phyloP scores from a whole-genome alignment of 2,797 vertebrate species.

The Rhincodon typus region DNA sequence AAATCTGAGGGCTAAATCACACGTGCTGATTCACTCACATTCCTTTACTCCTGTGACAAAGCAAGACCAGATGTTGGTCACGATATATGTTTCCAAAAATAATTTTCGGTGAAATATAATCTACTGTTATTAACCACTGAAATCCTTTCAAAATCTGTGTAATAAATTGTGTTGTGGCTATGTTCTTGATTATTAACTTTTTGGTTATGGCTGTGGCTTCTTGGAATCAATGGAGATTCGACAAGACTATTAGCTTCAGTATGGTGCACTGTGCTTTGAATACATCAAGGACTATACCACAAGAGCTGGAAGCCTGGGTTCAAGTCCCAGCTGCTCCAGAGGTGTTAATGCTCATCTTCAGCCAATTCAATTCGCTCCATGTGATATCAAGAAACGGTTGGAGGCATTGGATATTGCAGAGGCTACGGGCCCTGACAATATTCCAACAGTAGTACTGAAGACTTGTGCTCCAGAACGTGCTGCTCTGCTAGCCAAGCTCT shows the following conservation, averaged over 20 bases:
- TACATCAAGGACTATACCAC: too few relatives aligned
- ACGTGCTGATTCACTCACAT: neutral
- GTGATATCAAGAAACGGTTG: too few relatives aligned
- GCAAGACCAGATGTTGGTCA: slow-evolving; percentile 8
- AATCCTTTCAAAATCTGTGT: neutral
- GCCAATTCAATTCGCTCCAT: too few relatives aligned
- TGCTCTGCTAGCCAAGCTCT: too few relatives aligned
- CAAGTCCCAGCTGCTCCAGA: too few relatives aligned
- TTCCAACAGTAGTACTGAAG: too few relatives aligned
- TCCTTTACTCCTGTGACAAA: neutral
- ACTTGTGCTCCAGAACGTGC: too few relatives aligned
- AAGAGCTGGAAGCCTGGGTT: too few relatives aligned
- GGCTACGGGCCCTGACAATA: too few relatives aligned
- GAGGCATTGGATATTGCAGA: too few relatives aligned
- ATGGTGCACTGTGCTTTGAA: neutral
- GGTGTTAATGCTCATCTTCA: too few relatives aligned
- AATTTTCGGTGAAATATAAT: neutral
- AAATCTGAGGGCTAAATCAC: neutral
- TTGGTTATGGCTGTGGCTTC: neutral
- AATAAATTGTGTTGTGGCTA: neutral
- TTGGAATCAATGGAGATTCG: neutral
- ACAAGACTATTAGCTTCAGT: neutral
- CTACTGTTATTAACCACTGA: neutral
- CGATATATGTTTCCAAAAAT: neutral
- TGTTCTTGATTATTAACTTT: too few relatives aligned